Base-by-base conservation (phyloP, 2,113 vertebrate species). In the Geococcyx californianus region DNA sequence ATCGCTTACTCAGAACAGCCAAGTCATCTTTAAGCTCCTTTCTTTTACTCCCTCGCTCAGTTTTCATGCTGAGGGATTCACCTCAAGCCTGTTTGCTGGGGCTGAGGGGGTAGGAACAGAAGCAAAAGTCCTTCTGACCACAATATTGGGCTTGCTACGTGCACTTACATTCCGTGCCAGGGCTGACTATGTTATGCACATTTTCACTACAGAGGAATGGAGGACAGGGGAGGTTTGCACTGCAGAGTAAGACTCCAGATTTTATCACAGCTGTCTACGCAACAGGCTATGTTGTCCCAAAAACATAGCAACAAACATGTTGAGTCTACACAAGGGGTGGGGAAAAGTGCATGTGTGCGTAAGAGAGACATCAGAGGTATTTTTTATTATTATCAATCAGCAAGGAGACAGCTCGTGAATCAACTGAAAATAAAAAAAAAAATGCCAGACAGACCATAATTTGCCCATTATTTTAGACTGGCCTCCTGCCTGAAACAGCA, bases 21-120 rank as follows among this genome's bases (percentile, higher is more conserved):
- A 95, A 93, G 87, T 94, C 91, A 95, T 94, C 94, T 66, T 87
- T 91, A 79, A 89, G 74, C 69, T 82, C 62, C 66, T 94, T 54
- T 69, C 70, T 87, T 85, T 73, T 36, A 89, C 64, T 67, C 63
- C 67, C 77, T 51, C 0, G 0, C 81, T 54, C 4, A 1, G 5
- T 63, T 93, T 86, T 73, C 23, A 3, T 0, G 1, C 76, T 0
- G 10, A 33, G 12, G 42, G 54, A 29, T 66, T 83, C 34, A n/a
- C n/a, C 64, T 81, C 38, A 16, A 74, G 73, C 51, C 69, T 6
- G 10, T 51, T 9, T 72, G 14, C 45, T 5, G 23, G 31, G 58
- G 58, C 7, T 31, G 31, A 47, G 31, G n/a, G 34, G 19, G 34
- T 16, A 29, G 26, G 29, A 55, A 75, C 7, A 15, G 60, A 74